Percentiles rank a stretch among this genome's conserved stretches.
Evolutionary conservation across 2,113 vertebrate genomes (phyloP).

Genomic region (Austrofundulus limnaeus): DNA sequence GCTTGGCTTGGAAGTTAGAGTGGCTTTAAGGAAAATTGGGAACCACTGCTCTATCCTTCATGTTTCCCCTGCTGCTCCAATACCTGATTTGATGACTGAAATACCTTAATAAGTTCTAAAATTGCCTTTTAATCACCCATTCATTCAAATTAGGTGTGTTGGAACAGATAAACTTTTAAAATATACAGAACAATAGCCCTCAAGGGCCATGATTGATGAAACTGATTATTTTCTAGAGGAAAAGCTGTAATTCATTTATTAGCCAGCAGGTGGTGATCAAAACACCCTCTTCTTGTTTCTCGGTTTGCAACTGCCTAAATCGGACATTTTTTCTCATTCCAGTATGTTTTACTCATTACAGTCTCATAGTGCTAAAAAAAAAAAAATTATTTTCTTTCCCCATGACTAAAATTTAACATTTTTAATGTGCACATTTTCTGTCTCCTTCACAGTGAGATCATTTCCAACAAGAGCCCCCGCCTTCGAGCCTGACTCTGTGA

Average conservation of each 20-base stretch:
- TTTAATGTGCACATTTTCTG: slow-evolving; percentile 2
- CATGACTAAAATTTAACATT: neutral
- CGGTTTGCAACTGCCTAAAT: neutral
- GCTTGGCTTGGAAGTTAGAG: too few species aligned
- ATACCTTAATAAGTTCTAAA: too few species aligned
- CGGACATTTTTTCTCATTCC: neutral
- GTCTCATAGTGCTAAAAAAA: neutral
- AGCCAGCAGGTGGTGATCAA: slow-evolving; percentile 52
- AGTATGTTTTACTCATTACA: neutral
- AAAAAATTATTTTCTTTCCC: neutral
- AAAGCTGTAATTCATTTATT: neutral
- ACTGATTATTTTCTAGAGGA: too few species aligned
- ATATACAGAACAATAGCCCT: too few species aligned
- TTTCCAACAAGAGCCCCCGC: neutral
- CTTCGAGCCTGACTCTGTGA: slow-evolving; percentile 32
- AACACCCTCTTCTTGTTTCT: neutral
- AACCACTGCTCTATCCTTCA: too few species aligned
- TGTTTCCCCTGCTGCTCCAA: too few species aligned
- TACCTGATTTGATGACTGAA: too few species aligned
- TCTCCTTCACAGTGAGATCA: slow-evolving; percentile 35
- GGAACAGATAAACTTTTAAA: too few species aligned
- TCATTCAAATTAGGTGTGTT: too few species aligned
- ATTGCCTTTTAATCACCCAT: too few species aligned
- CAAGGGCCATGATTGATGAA: too few species aligned
- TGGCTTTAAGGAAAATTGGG: too few species aligned